Base-by-base conservation (phyloP, 2,797 vertebrate species). In the Tragopan temminckii region DNA sequence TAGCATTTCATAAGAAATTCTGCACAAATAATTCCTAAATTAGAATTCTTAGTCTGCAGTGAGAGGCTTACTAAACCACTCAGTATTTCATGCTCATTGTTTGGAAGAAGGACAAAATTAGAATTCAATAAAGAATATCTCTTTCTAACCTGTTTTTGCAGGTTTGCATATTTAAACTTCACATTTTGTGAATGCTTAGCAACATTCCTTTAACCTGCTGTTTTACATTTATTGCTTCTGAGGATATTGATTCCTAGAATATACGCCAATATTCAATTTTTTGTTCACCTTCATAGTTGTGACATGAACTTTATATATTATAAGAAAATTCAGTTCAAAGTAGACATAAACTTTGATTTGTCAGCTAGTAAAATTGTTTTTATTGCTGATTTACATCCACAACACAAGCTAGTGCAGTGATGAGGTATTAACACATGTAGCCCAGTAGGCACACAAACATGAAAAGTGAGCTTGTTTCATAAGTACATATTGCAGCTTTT, bases 1-100 rank as follows among this genome's bases (percentile, higher is more conserved):
- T 45, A 63, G 4, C 43, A 33, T 67, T 92, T 88, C 7, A 14
- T 75, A 77, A 27, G 21, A 85, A 93, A 75, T 78, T 87, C 53
- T 91, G 20, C 6, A 16, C 48, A 69, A 58, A 83, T 75, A 85
- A 80, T 90, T 80, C 35, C 42, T 68, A 58, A 93, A 80, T 86
- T 80, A 87, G 42, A 95, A 78, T 87, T 62, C 40, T 78, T 20
- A 29, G 42, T 40, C 24, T 78, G 14, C 24, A 68, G 21, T 33
- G 19, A 66, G 5, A 6, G 13, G 4, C 7, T 74, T 76, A 70
- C 5, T 79, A 18, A 79, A 68, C 27, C 20, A 45, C 31, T 57
- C 35, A 2, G 2, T 50, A 31, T 77, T 84, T 84, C 25, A 48
- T 36, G 9, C 64, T 88, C 17, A 36, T 45, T 74, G 33, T 74